Evolutionary conservation across 2,888 invertebrate genomes (phyloP), one percentile per base, ranked within the genome.

Genomic region (Acholoe squamosa): DNA sequence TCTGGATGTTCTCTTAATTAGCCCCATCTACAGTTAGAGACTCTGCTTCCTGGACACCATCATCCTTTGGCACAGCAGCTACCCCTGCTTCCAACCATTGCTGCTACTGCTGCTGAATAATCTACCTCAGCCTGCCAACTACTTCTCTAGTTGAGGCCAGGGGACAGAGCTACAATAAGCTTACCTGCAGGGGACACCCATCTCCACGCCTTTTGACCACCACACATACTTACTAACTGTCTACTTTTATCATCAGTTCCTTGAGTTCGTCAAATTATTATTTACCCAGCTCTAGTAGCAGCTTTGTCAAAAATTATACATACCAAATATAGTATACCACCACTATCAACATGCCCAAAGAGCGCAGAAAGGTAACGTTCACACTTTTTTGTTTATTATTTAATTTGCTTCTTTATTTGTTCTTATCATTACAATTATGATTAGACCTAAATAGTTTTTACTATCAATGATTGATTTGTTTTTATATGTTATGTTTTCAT

Each of bases 191-290:
- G 43, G n/a, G 22, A 0, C 16, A 34, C 84, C 28, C 84, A 34
- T 43, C 84, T 84, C 33, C 25, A 43, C 43, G 43, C 5, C 10
- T 43, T 43, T 43, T 43, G 43, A 43, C 43, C 86, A 52, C 52
- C 52, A 22, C 25, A 52, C 56, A 86, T 86, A 86, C 86, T 54
- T 86, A 86, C 86, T 86, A 86, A 86, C 86, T 86, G 86, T 86
- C 86, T 86, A 54, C 52, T 86, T 86, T 86, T 86, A 52, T 25
- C 86, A 86, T 86, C 86, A 86, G 86, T 86, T 86, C 86, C 54
- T 86, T 86, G 86, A 86, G 86, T 86, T 86, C 86, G 14, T 86
- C 86, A 86, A n/a, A 86, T 86, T 86, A 86, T 86, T 86, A 80
- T 54, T 86, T 86, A 86, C 86, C 86, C 86, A 54, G 86, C 86